Evolutionary conservation across 2,888 invertebrate genomes (phyloP).

Genomic region (Marronus borbonicus): DNA sequence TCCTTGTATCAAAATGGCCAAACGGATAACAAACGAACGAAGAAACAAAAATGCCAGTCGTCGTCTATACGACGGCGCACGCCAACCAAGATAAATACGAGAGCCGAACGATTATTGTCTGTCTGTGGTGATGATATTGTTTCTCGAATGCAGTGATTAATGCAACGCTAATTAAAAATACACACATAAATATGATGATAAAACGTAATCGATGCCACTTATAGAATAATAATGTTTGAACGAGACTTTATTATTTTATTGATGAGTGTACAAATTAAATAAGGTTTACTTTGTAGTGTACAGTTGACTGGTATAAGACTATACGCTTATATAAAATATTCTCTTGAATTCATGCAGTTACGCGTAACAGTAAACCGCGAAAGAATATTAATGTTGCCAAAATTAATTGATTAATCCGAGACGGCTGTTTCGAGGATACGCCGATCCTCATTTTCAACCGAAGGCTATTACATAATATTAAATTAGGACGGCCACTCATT

Average conservation of each 20-base stretch:
- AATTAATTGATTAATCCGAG: no score
- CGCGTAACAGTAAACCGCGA: no score
- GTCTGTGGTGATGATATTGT: background rate
- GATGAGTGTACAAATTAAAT: no score
- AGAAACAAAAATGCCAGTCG: background rate
- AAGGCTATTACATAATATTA: no score
- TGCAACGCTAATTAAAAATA: conserved; percentile 29
- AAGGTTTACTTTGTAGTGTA: no score
- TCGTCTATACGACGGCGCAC: background rate
- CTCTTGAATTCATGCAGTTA: no score
- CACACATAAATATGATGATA: conserved; percentile 31
- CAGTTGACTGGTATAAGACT: no score
- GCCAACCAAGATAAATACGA: conserved; percentile 12
- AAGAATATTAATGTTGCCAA: no score
- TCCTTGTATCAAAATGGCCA: background rate
- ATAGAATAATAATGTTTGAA: conserved; percentile 2
- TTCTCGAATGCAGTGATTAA: conserved; percentile 6
- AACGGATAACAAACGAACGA: background rate
- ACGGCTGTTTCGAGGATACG: no score
- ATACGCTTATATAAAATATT: no score
- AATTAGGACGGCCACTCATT: no score
- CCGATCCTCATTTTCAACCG: no score
- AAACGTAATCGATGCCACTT: conserved; percentile 12
- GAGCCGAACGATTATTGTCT: background rate
- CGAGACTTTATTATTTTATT: background rate